A percentile compares a stretch with the other conserved stretches of the same genome.
phyloP scores from a whole-genome alignment of 2,888 invertebrate species.

The Poecilus cupreus region DNA sequence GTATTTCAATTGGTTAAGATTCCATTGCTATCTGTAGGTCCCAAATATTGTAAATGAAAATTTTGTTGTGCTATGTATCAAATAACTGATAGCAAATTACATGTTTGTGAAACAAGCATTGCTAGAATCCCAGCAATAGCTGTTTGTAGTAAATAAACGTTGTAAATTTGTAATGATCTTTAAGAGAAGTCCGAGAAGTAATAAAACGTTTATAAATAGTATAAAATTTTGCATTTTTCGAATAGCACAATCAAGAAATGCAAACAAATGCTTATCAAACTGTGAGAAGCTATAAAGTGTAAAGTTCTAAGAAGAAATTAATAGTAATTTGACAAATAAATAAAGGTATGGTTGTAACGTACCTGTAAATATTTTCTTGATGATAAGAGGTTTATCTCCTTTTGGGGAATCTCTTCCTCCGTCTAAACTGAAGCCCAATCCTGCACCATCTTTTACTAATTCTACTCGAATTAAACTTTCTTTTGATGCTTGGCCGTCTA shows the following conservation, averaged over 20 bases:
- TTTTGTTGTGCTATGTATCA: too few species aligned
- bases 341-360: not conserved
- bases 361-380: constrained; percentile 97
- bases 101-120: too few species aligned
- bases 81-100: too few species aligned
- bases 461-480: constrained; percentile 67
- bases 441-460: constrained; percentile 87
- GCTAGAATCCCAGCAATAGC: too few species aligned
- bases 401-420: constrained; percentile 94
- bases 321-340: not conserved
- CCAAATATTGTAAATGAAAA: too few species aligned
- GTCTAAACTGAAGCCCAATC: constrained; percentile 95
- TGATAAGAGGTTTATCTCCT: constrained; percentile 90
- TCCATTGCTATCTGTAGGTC: too few species aligned
- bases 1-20: too few species aligned
- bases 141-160: too few species aligned
- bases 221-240: not conserved
- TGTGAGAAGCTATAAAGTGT: not conserved
- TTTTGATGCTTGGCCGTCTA: not conserved
- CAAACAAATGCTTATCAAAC: not conserved
- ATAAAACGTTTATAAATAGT: too few species aligned
- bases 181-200: too few species aligned
- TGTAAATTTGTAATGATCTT: too few species aligned
- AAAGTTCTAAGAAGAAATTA: constrained; percentile 65
- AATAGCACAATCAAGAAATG: not conserved